A percentile compares a stretch with the other conserved stretches of the same genome.
Conservation (phyloP, 2,797 vertebrate genomes). For the Eulemur albifrons region DNA sequence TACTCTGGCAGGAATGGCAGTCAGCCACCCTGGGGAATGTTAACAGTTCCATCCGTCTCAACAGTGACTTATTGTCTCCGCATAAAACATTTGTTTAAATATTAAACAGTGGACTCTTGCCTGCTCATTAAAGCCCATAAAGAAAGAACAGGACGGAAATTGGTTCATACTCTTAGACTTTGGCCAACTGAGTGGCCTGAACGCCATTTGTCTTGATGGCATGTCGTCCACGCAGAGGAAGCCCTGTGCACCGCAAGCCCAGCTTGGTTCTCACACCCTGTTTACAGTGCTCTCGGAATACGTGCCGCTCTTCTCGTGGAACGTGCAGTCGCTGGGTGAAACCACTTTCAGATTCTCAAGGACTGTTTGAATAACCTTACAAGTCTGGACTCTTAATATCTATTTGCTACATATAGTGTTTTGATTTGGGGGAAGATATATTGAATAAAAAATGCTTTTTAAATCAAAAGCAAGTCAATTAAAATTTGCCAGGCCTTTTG, state of each 20-base stretch:
- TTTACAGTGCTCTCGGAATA: constrained; percentile 16
- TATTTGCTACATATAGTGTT: neutral
- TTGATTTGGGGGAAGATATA: neutral
- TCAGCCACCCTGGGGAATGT: neutral
- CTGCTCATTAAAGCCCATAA: constrained; percentile 61
- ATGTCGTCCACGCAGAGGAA: constrained; percentile 56
- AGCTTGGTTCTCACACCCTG: neutral
- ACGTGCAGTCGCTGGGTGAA: neutral
- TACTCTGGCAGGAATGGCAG: neutral
- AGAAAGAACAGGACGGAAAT: constrained; percentile 57
- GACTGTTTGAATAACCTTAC: neutral
- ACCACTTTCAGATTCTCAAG: neutral
- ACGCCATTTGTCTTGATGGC: constrained; percentile 53
- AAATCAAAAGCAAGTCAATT: neutral
- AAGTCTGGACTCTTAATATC: neutral
- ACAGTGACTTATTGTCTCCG: constrained; percentile 55
- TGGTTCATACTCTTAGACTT: constrained; percentile 56
- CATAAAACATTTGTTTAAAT: constrained; percentile 65
- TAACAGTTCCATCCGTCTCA: constrained; percentile 28
- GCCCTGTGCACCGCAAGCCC: neutral
- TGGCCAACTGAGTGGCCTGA: constrained; percentile 12
- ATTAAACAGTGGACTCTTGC: constrained; percentile 59
- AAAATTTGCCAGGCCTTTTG: neutral
- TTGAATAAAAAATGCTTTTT: neutral
- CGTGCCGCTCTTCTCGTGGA: constrained; percentile 55